Conservation (phyloP, 2,797 vertebrate species). For the Notolepis coatsorum region DNA sequence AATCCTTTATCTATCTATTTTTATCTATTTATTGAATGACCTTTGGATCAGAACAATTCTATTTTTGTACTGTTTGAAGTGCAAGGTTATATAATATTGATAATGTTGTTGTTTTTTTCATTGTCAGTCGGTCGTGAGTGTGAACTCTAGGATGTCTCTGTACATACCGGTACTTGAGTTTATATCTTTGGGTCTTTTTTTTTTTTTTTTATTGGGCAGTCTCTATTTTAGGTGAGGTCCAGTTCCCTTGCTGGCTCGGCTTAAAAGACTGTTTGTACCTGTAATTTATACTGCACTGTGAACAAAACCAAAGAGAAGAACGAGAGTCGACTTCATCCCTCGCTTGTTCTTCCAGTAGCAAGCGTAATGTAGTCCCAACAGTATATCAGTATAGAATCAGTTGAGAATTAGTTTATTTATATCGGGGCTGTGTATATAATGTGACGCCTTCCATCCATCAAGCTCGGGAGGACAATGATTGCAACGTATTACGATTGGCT, state of each 20-base stretch:
- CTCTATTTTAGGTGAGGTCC: constrained; percentile 2
- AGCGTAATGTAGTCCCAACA: neutral
- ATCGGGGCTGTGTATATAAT: neutral
- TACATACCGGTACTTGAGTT: constrained; percentile 61
- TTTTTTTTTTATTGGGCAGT: constrained; percentile 5
- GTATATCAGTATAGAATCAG: neutral
- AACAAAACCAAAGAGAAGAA: constrained; percentile 59
- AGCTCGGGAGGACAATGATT: neutral
- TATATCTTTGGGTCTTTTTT: constrained; percentile 18
- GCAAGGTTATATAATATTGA: constrained; percentile 60
- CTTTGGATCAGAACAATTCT: constrained; percentile 89
- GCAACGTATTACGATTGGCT: neutral
- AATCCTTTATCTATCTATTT: constrained; percentile 47
- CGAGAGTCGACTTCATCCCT: constrained; percentile 9
- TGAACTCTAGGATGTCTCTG: constrained; percentile 18
- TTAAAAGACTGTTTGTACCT: constrained; percentile 14
- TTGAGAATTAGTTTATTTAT: neutral
- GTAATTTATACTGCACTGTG: constrained; percentile 70
- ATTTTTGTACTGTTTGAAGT: constrained; percentile 98
- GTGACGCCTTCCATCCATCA: neutral
- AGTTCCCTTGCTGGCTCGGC: constrained; percentile 9
- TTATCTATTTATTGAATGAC: constrained; percentile 94
- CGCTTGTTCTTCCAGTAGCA: neutral
- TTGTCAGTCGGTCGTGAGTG: neutral
- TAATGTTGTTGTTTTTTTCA: constrained; percentile 33